Evolutionary conservation across 2,888 invertebrate genomes (phyloP), one percentile per base, ranked within the genome.

Genomic region (Rhamphomyia laevipes): DNA sequence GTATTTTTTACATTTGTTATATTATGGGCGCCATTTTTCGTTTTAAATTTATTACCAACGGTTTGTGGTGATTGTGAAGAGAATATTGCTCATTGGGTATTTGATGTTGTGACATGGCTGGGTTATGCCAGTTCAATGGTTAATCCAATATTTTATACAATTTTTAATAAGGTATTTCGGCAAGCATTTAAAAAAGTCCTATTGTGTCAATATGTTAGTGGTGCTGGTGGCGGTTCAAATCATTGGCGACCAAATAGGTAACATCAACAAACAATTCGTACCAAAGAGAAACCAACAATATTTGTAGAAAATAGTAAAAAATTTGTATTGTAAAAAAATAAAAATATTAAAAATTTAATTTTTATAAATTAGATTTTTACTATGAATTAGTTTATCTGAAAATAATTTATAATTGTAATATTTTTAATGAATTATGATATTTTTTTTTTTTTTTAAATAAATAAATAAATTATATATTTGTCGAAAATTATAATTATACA

Each of bases 1-100:
- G 92, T 94, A 2, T 94, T 94, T 73, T 91, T 91, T 69, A 91
- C 91, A 0, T 94, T 94, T 66, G 92, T 93, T 27, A 82, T 93
- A 43, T 77, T 93, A 35, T 94, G 94, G 93, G 87, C 92, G n/a
- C 94, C 94, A 12, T 94, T 94, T 72, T 94, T 94, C 68, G 84
- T 90, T 9, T 75, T 91, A 12, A 94, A 94, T 64, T 77, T 94
- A 63, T 73, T 92, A 55, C 86, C 89, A 13, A 86, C 86, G 0
- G 77, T 92, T 10, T 93, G 92, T 61, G 78, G 80, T 10, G 78
- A 84, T 55, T 92, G 91, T 62, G 87, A 87, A 61, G 76, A 78
- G 37, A 75, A 81, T 50, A 80, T 87, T 46, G 78, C 86, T 47
- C 79, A 77, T 55, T 85, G 87, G 76, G 84, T 91, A 42, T 84